Percentiles rank a stretch among this genome's conserved stretches.
phyloP scores from a whole-genome alignment of 1,140 invertebrate genomes.

The Drosophila ananassae region DNA sequence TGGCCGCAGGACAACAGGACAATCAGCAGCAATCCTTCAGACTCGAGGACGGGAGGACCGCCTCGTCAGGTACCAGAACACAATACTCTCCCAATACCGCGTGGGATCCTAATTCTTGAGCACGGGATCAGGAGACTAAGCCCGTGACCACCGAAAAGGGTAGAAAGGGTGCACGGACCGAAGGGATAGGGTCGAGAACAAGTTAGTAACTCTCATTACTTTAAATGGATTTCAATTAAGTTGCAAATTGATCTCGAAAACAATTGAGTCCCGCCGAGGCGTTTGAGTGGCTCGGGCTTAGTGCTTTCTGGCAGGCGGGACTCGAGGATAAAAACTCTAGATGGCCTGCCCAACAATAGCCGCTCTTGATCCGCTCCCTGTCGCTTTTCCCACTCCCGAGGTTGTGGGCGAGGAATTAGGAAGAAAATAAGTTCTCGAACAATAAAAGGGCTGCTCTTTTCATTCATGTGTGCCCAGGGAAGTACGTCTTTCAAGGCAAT shows the following conservation, averaged over 20 bases:
- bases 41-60: slow-evolving; percentile 1
- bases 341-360: slow-evolving; percentile 30
- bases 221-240: slow-evolving; percentile 84
- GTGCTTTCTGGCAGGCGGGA: slow-evolving; percentile 45
- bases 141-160: slow-evolving; percentile 28
- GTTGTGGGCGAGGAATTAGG: slow-evolving; percentile 23
- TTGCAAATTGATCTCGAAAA: slow-evolving; percentile 83
- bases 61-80: slow-evolving; percentile 33
- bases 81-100: background rate
- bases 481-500: slow-evolving; percentile 7
- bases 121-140: slow-evolving; percentile 53
- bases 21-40: slow-evolving; percentile 21
- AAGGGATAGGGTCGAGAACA: slow-evolving; percentile 46
- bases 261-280: slow-evolving; percentile 78
- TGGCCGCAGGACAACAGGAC: slow-evolving; percentile 30
- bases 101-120: slow-evolving; percentile 75
- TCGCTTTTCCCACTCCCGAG: slow-evolving; percentile 5
- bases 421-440: background rate
- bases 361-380: slow-evolving; percentile 23
- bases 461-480: slow-evolving; percentile 35
- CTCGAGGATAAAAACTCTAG: slow-evolving; percentile 2
- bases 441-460: slow-evolving; percentile 34
- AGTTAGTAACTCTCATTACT: slow-evolving; percentile 83
- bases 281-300: slow-evolving; percentile 60
- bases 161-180: slow-evolving; percentile 2